These are phyloP conservation scores for Henricia sp. DNA, from an alignment of 53 echinoderm and acorn worm genomes.

Conservation along the genomic window DNA sequence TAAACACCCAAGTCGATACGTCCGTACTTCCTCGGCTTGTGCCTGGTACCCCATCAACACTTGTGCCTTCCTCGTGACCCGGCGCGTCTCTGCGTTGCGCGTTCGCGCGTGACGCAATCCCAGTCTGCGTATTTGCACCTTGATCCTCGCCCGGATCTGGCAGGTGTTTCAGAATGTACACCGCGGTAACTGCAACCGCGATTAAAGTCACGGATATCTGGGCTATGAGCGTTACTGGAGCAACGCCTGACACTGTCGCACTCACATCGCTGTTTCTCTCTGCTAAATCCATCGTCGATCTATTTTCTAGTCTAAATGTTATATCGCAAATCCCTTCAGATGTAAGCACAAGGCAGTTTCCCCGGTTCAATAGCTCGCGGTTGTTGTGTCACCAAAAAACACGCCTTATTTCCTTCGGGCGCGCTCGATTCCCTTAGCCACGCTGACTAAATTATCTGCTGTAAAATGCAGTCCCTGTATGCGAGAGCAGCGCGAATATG, in stretches of 20 bases:
- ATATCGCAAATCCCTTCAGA: neutral
- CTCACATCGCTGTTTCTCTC: slow-evolving; percentile 8
- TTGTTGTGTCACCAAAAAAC: neutral
- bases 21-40: slow-evolving; percentile 1
- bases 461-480: neutral
- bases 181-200: slow-evolving; percentile 49
- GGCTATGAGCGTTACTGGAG: slow-evolving; percentile 33
- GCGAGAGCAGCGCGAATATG: neutral
- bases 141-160: slow-evolving; percentile 20
- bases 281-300: slow-evolving; percentile 19
- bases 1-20: neutral
- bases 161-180: slow-evolving; percentile 41
- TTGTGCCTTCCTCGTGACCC: neutral
- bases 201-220: slow-evolving; percentile 48
- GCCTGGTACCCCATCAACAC: slow-evolving; percentile 3
- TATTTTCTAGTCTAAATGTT: neutral
- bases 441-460: neutral
- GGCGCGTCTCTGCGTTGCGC: neutral
- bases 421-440: neutral
- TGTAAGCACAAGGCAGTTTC: neutral
- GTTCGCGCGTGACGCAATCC: neutral
- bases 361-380: neutral
- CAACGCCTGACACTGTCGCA: slow-evolving; percentile 18
- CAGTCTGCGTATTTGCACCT: neutral
- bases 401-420: neutral